These are phyloP conservation scores for Etheostoma cragini DNA, from an alignment of 2,113 vertebrate species.

Conservation along the genomic window DNA sequence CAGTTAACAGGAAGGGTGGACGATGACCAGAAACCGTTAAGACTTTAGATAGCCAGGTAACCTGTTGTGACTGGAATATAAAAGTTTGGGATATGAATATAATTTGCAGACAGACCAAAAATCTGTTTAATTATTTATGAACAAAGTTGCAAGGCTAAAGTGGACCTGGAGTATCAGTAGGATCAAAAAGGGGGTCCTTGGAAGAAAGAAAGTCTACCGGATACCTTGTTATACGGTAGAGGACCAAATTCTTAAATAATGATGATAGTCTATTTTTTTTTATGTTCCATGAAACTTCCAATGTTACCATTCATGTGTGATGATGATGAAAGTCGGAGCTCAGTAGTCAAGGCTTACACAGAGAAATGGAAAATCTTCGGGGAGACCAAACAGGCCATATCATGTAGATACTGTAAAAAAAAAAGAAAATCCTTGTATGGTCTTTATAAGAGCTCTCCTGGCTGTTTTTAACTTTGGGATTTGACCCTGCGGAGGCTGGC, in stretches of 20 bases:
- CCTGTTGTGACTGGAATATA: not conserved
- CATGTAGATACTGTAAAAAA: conserved; percentile 13
- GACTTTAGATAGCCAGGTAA: not conserved
- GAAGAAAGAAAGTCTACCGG: not conserved
- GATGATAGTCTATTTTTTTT: conserved; percentile 38
- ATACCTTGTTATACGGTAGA: not conserved
- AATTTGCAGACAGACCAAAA: not conserved
- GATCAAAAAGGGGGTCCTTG: not conserved
- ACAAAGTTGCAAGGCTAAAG: not conserved
- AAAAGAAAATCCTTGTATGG: conserved; percentile 32
- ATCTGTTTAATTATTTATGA: not conserved
- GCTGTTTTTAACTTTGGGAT: conserved; percentile 67
- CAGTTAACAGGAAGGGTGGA: not conserved
- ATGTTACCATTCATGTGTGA: conserved; percentile 47
- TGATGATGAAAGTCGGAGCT: conserved; percentile 53
- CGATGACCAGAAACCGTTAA: not conserved
- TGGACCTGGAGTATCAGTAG: not conserved
- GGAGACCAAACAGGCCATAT: conserved; percentile 42
- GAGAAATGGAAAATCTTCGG: conserved; percentile 40
- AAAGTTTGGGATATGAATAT: not conserved
- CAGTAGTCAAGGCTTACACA: conserved; percentile 26
- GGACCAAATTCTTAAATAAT: conserved; percentile 37
- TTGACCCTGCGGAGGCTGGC: conserved; percentile 68
- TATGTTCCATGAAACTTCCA: conserved; percentile 41
- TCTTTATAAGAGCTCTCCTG: conserved; percentile 55